Evolutionary conservation across 2,113 vertebrate species (phyloP).

Genomic region (Charadrius vociferus): DNA sequence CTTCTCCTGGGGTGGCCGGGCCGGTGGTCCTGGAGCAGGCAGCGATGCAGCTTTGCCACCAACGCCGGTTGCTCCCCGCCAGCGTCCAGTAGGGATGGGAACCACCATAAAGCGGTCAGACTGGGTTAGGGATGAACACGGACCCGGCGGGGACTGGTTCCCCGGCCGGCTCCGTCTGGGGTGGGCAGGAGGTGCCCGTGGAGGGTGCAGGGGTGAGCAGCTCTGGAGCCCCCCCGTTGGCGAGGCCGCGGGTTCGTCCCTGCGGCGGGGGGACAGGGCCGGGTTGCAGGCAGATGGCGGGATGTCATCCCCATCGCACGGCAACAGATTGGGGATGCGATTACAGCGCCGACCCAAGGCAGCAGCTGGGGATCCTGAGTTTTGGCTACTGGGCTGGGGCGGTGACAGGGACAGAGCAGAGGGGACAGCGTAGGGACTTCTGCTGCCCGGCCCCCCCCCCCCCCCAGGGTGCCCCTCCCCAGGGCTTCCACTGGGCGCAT

Average conservation of each 20-base stretch:
- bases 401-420: background rate
- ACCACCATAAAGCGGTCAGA: rapidly evolving
- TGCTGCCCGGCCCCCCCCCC: background rate
- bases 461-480: background rate
- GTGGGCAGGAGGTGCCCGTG: background rate
- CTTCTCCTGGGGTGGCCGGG: background rate
- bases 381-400: background rate
- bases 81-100: rapidly evolving
- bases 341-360: background rate
- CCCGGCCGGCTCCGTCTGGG: rapidly evolving
- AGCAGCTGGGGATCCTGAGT: background rate
- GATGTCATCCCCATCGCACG: background rate
- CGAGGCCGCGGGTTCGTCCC: background rate
- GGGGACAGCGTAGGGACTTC: background rate
- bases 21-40: rapidly evolving
- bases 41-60: background rate
- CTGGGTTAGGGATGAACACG: rapidly evolving
- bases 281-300: background rate
- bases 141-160: rapidly evolving
- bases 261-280: background rate
- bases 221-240: background rate
- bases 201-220: background rate
- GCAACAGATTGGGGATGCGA: background rate
- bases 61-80: rapidly evolving
- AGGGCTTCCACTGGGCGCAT: background rate